A percentile compares a stretch with the other conserved stretches of the same genome.
phyloP scores from a whole-genome alignment of 2,888 invertebrate species.

The Spisula solida region DNA sequence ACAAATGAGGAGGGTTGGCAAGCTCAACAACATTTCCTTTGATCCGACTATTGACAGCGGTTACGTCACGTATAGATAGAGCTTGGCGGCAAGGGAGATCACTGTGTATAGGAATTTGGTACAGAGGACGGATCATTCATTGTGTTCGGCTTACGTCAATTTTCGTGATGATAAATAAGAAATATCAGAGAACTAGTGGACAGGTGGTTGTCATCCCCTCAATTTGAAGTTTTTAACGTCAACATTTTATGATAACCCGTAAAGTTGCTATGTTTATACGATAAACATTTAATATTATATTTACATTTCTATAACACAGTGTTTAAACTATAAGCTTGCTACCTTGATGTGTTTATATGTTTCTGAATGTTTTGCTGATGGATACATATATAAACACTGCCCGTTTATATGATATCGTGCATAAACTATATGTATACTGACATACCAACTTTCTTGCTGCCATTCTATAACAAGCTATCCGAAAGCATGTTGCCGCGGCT shows the following conservation, averaged over 20 bases:
- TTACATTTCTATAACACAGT: slow-evolving; percentile 65
- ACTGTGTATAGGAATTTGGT: too few relatives aligned
- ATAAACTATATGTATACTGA: slow-evolving; percentile 30
- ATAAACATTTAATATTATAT: slow-evolving; percentile 70
- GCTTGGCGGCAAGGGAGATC: too few relatives aligned
- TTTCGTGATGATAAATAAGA: too few relatives aligned
- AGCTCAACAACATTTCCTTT: too few relatives aligned
- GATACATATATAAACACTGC: slow-evolving; percentile 64
- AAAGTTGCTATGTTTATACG: slow-evolving; percentile 49
- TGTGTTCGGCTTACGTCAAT: too few relatives aligned
- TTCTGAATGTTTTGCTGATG: slow-evolving; percentile 55
- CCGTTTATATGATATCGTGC: slow-evolving; percentile 48
- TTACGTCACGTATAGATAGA: too few relatives aligned
- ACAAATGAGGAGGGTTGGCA: too few relatives aligned
- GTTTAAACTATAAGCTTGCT: slow-evolving; percentile 66
- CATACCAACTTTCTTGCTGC: not conserved
- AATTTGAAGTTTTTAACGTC: slow-evolving; percentile 62
- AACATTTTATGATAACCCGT: slow-evolving; percentile 63
- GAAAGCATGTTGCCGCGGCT: not conserved
- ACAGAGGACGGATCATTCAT: too few relatives aligned
- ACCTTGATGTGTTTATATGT: slow-evolving; percentile 69
- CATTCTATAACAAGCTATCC: not conserved
- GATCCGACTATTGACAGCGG: too few relatives aligned
- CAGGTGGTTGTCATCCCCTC: slow-evolving; percentile 51
- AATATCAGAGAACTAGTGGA: too few relatives aligned